A percentile compares a stretch with the other conserved stretches of the same genome.
phyloP scores from a whole-genome alignment of 53 echinoderm and acorn worm species.

The Arbacia lixula region DNA sequence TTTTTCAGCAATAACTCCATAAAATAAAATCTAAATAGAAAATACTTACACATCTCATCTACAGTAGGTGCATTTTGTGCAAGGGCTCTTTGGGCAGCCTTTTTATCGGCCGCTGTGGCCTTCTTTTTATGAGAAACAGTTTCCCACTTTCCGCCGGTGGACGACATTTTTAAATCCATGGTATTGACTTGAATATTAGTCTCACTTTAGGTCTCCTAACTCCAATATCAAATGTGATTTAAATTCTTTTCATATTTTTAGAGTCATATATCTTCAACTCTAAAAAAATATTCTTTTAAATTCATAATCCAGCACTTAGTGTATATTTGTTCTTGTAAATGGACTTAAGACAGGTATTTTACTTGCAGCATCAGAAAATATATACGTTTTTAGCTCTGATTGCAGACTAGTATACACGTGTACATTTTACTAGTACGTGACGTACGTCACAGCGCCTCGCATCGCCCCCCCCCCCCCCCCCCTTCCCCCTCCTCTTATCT shows the following conservation, averaged over 20 bases:
- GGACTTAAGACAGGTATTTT: not conserved
- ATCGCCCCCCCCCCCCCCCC: not conserved
- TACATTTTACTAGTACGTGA: not conserved
- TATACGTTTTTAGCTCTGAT: too few species aligned
- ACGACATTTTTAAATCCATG: constrained; percentile 25
- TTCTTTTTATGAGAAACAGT: constrained; percentile 92
- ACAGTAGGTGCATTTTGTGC: constrained; percentile 61
- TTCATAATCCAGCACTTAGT: too few species aligned
- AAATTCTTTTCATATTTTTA: too few species aligned
- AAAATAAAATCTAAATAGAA: too few species aligned
- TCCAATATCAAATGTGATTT: too few species aligned
- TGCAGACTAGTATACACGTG: constrained; percentile 1
- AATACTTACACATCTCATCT: constrained; percentile 73
- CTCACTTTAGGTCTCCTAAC: too few species aligned
- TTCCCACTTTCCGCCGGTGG: constrained; percentile 71
- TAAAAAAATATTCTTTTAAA: too few species aligned
- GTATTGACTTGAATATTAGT: too few species aligned
- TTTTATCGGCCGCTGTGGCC: constrained; percentile 86
- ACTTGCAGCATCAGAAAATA: not conserved
- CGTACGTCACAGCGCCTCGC: not conserved
- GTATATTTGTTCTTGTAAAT: not conserved
- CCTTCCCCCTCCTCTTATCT: not conserved
- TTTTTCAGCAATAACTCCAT: too few species aligned
- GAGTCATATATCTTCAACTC: too few species aligned
- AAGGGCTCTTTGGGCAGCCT: constrained; percentile 80